Conservation (phyloP, 2,888 invertebrate genomes). For the Eupelmus urozonus region DNA sequence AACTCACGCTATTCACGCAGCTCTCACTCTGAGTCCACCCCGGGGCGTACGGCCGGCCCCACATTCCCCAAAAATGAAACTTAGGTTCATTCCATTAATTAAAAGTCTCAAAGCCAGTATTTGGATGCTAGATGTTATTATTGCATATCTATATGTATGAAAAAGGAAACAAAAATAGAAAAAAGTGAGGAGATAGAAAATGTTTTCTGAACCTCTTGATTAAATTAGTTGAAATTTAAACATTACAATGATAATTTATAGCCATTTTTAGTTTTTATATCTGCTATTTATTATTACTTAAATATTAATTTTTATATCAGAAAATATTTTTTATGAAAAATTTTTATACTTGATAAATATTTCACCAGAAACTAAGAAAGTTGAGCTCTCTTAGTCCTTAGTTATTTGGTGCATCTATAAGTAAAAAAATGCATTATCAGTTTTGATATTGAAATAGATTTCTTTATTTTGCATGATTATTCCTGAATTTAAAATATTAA, state of each 20-base stretch:
- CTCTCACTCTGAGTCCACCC: constrained; percentile 83
- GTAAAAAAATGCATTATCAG: constrained; percentile 34
- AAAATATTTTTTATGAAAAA: constrained; percentile 60
- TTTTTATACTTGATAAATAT: constrained; percentile 49
- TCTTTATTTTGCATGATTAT: constrained; percentile 42
- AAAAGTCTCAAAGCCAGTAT: constrained; percentile 63
- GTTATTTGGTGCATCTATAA: constrained; percentile 64
- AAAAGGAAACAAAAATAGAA: constrained; percentile 6
- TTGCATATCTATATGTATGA: constrained; percentile 66
- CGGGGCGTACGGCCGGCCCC: constrained; percentile 80
- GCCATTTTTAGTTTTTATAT: no score
- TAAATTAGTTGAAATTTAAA: no score
- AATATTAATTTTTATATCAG: constrained; percentile 13
- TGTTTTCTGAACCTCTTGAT: constrained; percentile 50
- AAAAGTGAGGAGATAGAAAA: background rate
- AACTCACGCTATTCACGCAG: constrained; percentile 81
- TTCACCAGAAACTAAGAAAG: constrained; percentile 62
- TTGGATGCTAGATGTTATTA: constrained; percentile 73
- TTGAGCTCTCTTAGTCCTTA: constrained; percentile 44
- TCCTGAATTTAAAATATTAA: constrained; percentile 5
- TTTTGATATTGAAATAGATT: constrained; percentile 28
- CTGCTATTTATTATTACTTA: no score
- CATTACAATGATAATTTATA: no score
- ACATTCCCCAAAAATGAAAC: constrained; percentile 94
- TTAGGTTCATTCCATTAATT: constrained; percentile 83